phyloP scores from a whole-genome alignment of 1,140 invertebrate genomes.

The Lepidurus couesii region DNA sequence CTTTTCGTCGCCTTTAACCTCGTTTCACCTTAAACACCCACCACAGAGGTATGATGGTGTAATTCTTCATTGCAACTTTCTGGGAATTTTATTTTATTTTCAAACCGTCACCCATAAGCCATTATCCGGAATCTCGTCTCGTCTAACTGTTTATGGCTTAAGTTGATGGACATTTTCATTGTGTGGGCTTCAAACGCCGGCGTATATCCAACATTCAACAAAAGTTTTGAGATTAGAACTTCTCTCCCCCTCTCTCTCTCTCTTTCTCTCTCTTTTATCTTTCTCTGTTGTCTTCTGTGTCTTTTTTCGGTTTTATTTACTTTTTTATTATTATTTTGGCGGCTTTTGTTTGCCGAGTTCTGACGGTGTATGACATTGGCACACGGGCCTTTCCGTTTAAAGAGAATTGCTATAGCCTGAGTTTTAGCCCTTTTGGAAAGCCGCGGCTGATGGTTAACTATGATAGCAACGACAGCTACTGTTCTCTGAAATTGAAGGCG shows the following conservation, averaged over 20 bases:
- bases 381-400: not conserved
- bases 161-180: slow-evolving; percentile 5
- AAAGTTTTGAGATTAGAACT: not conserved
- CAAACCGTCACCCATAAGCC: not conserved
- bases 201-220: not conserved
- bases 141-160: slow-evolving; percentile 15
- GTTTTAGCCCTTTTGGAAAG: not conserved
- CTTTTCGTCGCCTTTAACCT: not conserved
- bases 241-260: not conserved
- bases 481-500: not conserved
- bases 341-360: not conserved
- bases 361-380: not conserved
- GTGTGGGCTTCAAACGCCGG: slow-evolving; percentile 1
- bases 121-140: not conserved
- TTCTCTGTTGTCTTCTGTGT: not conserved
- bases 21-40: not conserved
- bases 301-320: too few relatives aligned
- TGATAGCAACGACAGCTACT: not conserved
- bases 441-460: not conserved
- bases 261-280: not conserved
- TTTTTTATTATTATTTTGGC: not conserved
- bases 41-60: not conserved
- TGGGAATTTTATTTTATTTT: not conserved
- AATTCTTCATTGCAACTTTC: not conserved
- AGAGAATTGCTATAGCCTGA: not conserved